Evolutionary conservation across 2,797 vertebrate genomes (phyloP).

Genomic region (Cuniculus paca): DNA sequence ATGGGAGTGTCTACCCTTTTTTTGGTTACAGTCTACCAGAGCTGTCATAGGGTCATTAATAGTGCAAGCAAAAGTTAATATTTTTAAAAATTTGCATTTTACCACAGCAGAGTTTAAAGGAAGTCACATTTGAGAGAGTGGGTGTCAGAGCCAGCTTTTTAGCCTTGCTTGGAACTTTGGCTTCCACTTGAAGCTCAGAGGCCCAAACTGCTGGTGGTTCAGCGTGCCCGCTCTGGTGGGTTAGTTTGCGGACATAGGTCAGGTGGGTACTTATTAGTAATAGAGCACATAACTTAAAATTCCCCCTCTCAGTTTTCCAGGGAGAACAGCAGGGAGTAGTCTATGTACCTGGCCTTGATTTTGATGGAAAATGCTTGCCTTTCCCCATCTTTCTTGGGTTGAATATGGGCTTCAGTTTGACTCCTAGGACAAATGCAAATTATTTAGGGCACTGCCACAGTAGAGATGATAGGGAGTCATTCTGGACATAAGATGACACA

Average conservation of each 20-base stretch:
- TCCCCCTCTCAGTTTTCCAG: background rate
- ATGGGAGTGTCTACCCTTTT: background rate
- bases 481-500: background rate
- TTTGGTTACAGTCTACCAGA: background rate
- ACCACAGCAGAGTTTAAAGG: conserved; percentile 65
- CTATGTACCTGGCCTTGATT: background rate
- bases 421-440: background rate
- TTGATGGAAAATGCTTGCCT: background rate
- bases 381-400: background rate
- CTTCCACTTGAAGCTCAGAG: conserved; percentile 8
- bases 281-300: background rate
- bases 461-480: background rate
- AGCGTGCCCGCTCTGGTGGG: background rate
- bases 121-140: conserved; percentile 24
- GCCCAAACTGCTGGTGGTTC: background rate
- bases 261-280: background rate
- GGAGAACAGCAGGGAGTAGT: background rate
- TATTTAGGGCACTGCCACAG: background rate
- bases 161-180: background rate
- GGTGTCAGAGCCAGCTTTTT: background rate
- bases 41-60: conserved; percentile 27
- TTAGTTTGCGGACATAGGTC: background rate
- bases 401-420: background rate
- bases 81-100: conserved; percentile 67
- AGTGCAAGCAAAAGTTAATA: conserved; percentile 55